Percentiles rank a stretch among this genome's conserved stretches.
Evolutionary conservation across 2,797 vertebrate genomes (phyloP).

Genomic region (Hypotaenidia philippensis): DNA sequence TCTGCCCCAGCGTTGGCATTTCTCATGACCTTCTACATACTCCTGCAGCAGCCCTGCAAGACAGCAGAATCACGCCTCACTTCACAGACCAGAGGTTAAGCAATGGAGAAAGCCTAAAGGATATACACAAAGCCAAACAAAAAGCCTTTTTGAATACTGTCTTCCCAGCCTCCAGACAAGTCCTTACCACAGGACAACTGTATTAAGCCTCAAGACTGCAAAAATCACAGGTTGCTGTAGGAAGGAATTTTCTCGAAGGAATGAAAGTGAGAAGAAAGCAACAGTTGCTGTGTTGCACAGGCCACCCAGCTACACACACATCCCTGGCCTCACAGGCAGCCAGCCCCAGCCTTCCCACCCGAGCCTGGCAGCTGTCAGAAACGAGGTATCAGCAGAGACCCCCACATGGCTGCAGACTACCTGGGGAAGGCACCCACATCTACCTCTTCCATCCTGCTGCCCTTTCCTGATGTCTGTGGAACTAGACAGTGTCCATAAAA

Average conservation of each 20-base stretch:
- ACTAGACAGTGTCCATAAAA: neutral
- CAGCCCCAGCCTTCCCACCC: neutral
- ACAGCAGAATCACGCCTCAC: accelerated
- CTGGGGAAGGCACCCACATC: neutral
- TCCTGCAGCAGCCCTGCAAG: neutral
- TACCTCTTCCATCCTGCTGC: neutral
- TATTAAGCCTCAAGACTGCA: accelerated
- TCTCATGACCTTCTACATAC: accelerated
- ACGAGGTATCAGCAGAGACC: neutral
- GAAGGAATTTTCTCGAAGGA: neutral
- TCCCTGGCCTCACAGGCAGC: neutral
- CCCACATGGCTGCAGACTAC: neutral
- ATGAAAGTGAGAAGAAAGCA: neutral
- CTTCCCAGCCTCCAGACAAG: neutral
- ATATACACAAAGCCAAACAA: neutral
- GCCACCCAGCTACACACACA: neutral
- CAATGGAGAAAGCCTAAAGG: neutral
- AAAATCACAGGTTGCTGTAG: neutral
- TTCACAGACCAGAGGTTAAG: neutral
- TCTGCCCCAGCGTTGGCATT: accelerated
- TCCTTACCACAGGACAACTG: neutral
- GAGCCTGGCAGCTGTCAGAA: neutral
- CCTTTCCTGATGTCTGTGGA: neutral
- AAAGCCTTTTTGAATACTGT: neutral
- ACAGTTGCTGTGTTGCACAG: neutral